Evolutionary conservation across 1,140 invertebrate genomes (phyloP).

Genomic region (Dendrolimus punctatus): DNA sequence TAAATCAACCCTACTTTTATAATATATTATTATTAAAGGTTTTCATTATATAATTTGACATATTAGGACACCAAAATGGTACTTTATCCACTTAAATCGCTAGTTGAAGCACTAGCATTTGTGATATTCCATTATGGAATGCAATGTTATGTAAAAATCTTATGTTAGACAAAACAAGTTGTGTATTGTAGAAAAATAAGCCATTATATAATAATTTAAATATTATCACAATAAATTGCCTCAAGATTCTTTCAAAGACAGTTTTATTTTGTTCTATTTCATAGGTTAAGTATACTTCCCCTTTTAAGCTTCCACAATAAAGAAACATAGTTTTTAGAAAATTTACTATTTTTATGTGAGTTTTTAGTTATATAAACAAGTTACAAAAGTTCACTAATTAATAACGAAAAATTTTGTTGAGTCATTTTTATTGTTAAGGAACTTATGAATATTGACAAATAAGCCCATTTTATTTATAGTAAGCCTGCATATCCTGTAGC

Average conservation of each 20-base stretch:
- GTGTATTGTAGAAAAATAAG: slow-evolving; percentile 42
- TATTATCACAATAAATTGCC: slow-evolving; percentile 52
- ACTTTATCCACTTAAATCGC: slow-evolving; percentile 16
- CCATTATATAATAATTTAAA: slow-evolving; percentile 37
- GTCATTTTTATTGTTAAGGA: slow-evolving; percentile 37
- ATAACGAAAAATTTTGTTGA: slow-evolving; percentile 35
- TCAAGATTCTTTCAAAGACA: slow-evolving; percentile 29
- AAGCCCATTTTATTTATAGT: slow-evolving; percentile 10
- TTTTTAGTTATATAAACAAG: slow-evolving; percentile 15
- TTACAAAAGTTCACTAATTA: slow-evolving; percentile 27
- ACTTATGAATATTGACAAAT: slow-evolving; percentile 36
- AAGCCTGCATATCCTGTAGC: background rate
- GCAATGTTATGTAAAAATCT: slow-evolving; percentile 31
- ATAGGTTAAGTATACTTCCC: no score
- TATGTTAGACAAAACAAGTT: slow-evolving; percentile 32
- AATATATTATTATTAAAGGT: no score
- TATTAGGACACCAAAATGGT: slow-evolving; percentile 7
- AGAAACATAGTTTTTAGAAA: slow-evolving; percentile 6
- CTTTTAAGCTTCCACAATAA: no score
- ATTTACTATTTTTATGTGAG: slow-evolving; percentile 36
- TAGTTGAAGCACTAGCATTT: slow-evolving; percentile 36
- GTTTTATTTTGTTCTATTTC: slow-evolving; percentile 14
- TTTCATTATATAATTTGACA: background rate
- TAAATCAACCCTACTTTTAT: no score
- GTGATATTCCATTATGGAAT: slow-evolving; percentile 44